A percentile compares a stretch with the other conserved stretches of the same genome.
phyloP scores from a whole-genome alignment of 2,797 vertebrate species.

The Coendou prehensilis region DNA sequence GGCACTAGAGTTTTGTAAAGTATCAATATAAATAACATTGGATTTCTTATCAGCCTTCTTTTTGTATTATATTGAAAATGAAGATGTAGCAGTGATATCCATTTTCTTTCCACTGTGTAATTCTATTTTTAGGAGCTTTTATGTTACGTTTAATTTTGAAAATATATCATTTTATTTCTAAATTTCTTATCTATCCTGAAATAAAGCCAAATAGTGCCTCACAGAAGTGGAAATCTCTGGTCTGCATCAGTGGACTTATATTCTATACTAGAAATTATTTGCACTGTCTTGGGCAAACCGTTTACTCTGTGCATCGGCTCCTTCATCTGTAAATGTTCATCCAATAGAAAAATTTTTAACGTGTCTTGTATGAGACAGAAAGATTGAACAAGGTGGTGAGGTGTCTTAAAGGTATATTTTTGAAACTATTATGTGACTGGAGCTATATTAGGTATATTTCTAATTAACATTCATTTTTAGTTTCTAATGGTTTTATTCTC shows the following conservation, averaged over 20 bases:
- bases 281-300: not conserved
- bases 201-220: constrained; percentile 58
- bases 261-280: constrained; percentile 46
- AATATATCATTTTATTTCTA: constrained; percentile 66
- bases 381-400: constrained; percentile 7
- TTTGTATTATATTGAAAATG: constrained; percentile 52
- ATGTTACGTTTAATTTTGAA: constrained; percentile 66
- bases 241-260: constrained; percentile 19
- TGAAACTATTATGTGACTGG: not conserved
- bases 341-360: not conserved
- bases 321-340: constrained; percentile 42
- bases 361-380: constrained; percentile 15
- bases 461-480: constrained; percentile 75
- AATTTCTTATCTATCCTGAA: constrained; percentile 56
- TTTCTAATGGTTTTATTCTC: constrained; percentile 68
- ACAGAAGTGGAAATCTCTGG: constrained; percentile 28
- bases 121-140: constrained; percentile 50
- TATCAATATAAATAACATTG: constrained; percentile 48
- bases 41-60: constrained; percentile 48
- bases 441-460: constrained; percentile 67
- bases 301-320: constrained; percentile 29
- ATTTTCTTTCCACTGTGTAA: constrained; percentile 48
- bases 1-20: not conserved
- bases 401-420: not conserved
- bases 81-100: constrained; percentile 38